Base-by-base conservation (phyloP, 1,140 invertebrate species). In the Drosophila arizonae region DNA sequence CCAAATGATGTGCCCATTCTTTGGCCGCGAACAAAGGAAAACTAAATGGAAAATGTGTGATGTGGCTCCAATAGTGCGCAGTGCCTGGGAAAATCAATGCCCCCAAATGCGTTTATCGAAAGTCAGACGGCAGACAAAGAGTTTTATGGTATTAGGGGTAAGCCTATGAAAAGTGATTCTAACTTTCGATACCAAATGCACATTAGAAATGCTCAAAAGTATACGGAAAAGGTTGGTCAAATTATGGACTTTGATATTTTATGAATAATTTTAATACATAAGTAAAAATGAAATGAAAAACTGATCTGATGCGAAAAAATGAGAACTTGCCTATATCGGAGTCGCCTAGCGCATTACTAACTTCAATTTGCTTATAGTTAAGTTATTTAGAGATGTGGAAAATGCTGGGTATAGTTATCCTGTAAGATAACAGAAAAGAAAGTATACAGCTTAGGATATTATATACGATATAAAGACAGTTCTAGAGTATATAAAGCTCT, bases 1-100 rank as follows among this genome's bases (percentile, higher is more conserved):
- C 84, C 84, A 79, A 87, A 79, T 64, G 52, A 82, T 88, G 79
- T 77, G 72, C 64, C 66, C 66, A 81, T 79, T 52, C 43, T 46
- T 55, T 52, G 21, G 69, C 60, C 56, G 36, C 66, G 61, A 82
- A 88, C 79, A 88, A 88, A 74, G 73, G 41, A 61, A 24, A n/a
- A 24, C 17, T 43, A 15, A 48, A 52, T 45, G 30, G 4, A 13
- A 24, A 51, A 71, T 50, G 76, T 81, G 76, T 76, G 63, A 82
- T 87, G 58, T 61, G 51, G 64, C 57, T 62, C 64, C 65, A 68
- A 54, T 64, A 36, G 43, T 46, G 17, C 46, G 21, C 21, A 24
- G 21, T 24, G 21, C 21, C 46, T 65, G 61, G 72, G 68, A 75
- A 65, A 67, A 52, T 33, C 28, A 43, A 51, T 57, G 66, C 58